Evolutionary conservation across 92 coral and sea anemone genomes (phyloP).

Genomic region (Ricordea florida): DNA sequence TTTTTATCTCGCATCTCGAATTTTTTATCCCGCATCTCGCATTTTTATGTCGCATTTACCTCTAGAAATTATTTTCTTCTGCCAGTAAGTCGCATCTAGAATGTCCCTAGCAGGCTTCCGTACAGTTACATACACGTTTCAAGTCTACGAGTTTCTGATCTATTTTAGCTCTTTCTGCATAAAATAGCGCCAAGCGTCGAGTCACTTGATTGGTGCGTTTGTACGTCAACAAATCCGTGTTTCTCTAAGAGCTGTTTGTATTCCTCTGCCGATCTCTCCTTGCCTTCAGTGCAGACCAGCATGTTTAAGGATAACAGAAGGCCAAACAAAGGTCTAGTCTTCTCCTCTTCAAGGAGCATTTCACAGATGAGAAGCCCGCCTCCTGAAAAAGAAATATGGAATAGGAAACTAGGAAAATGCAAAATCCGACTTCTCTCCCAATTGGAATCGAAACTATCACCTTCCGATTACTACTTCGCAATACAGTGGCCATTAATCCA

Average conservation of each 20-base stretch:
- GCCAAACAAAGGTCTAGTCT: constrained; percentile 57
- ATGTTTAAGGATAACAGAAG: constrained; percentile 50
- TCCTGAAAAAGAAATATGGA: constrained; percentile 2
- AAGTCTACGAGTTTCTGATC: not conserved
- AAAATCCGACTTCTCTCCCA: no score
- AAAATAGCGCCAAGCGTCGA: constrained; percentile 49
- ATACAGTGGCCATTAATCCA: no score
- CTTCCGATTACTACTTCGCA: no score
- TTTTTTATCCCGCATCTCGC: no score
- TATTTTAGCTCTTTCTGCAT: constrained; percentile 47
- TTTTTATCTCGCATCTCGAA: no score
- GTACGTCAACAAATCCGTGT: constrained; percentile 72
- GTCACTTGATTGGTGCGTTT: constrained; percentile 20
- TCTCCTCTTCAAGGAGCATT: constrained; percentile 55
- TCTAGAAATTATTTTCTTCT: no score
- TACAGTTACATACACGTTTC: not conserved
- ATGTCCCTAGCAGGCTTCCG: no score
- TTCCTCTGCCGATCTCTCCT: constrained; percentile 69
- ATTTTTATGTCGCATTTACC: no score
- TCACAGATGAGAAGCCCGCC: constrained; percentile 67
- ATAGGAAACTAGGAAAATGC: no score
- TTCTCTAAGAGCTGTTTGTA: constrained; percentile 59
- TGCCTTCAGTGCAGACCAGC: constrained; percentile 56
- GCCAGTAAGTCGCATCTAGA: no score
- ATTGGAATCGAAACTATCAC: no score